Evolutionary conservation across 2,888 invertebrate species (phyloP).

Genomic region (Lacanobia wlatinum): DNA sequence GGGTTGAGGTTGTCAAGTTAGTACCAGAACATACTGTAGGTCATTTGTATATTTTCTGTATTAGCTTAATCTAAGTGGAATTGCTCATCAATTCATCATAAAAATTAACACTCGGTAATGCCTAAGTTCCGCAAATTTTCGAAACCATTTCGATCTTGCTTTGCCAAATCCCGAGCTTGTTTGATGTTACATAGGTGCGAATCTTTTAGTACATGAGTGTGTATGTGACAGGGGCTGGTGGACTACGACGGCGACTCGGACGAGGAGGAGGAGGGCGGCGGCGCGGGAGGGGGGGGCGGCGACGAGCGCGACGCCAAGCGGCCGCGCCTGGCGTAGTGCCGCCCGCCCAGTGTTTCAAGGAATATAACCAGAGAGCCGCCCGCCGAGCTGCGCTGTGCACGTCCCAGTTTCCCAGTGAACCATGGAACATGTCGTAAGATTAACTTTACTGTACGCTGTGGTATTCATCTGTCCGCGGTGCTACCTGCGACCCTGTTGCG

Average conservation of each 20-base stretch:
- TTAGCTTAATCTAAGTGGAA: slow-evolving; percentile 17
- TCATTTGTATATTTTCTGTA: slow-evolving; percentile 16
- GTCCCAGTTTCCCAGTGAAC: slow-evolving; percentile 71
- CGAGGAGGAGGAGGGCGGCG: slow-evolving; percentile 95
- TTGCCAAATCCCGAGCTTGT: slow-evolving; percentile 40
- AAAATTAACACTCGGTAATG: not conserved
- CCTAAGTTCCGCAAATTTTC: slow-evolving; percentile 2
- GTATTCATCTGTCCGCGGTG: slow-evolving; percentile 57
- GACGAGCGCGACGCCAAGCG: slow-evolving; percentile 92
- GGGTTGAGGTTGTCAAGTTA: slow-evolving; percentile 7
- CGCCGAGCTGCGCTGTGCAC: slow-evolving; percentile 78
- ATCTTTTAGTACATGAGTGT: slow-evolving; percentile 25
- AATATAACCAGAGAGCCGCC: slow-evolving; percentile 79
- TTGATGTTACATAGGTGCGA: slow-evolving; percentile 15
- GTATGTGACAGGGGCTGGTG: slow-evolving; percentile 94
- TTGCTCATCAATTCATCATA: not conserved
- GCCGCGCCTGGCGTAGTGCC: slow-evolving; percentile 91
- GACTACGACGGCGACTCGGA: slow-evolving; percentile 99
- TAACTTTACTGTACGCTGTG: slow-evolving; percentile 62
- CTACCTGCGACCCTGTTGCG: slow-evolving; percentile 30
- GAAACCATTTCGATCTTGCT: slow-evolving; percentile 41
- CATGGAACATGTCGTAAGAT: slow-evolving; percentile 66
- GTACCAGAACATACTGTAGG: slow-evolving; percentile 7
- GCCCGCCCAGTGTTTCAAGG: slow-evolving; percentile 76
- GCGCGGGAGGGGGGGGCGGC: slow-evolving; percentile 66